Evolutionary conservation across 2,797 vertebrate species (phyloP), one percentile per base, ranked within the genome.

Genomic region (Clarias pachynema): DNA sequence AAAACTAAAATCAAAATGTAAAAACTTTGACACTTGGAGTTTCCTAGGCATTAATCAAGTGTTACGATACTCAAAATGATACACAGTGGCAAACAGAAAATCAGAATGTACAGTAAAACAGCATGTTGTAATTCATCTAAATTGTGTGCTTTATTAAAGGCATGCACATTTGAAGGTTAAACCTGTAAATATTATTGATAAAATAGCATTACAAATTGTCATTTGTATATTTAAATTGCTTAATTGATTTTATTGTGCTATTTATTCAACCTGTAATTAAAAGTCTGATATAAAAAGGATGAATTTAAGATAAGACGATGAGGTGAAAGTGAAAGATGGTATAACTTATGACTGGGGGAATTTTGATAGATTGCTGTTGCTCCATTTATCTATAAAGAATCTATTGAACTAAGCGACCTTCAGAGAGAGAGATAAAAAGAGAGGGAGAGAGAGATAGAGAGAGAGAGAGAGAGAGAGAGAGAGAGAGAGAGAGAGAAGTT

Each of bases 221-320:
- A 37, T 18, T 68, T 18, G 29, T 34, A 68, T 9, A 34, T 68
- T 68, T 34, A 40, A 70, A 40, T 70, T 44, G 18, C 34, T 20
- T 34, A 7, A 69, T 44, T n/a, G 37, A 44, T 20, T 20, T 37
- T 40, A 40, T 40, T 24, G 9, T 40, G 20, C 40, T 14, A 40
- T 12, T 69, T 40, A 40, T 40, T 12, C 10, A 24, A 3, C 0
- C 18, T 24, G 44, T 70, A 40, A 70, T 70, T 95, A 95, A 94
- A 93, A 83, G 91, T 92, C 93, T 91, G 89, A 89, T 90, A 93
- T 95, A 93, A 94, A 94, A 94, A 94, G 92, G 88, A 92, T 92
- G 92, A 93, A 90, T 92, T 85, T 89, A 90, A 93, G 93, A 93
- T 93, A 66, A 66, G 60, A 80, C 78, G 49, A 62, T 80, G 37